Percentiles rank a stretch among this genome's conserved stretches.
Evolutionary conservation across 2,888 invertebrate species (phyloP).

Genomic region (Miltochrista miniata): DNA sequence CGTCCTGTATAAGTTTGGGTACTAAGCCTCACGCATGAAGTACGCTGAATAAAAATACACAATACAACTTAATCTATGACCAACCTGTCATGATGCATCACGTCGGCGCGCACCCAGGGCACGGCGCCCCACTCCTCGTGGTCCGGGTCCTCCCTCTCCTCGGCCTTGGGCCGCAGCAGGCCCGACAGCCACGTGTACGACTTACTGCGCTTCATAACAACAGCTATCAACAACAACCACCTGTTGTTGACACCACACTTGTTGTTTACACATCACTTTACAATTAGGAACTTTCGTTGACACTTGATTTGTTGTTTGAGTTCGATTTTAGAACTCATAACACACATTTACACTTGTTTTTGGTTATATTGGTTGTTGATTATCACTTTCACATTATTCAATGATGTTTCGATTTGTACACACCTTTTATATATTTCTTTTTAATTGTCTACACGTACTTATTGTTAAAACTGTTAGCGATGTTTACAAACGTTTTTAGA

Average conservation of each 20-base stretch:
- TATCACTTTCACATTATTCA: not conserved
- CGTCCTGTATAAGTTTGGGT: too few species aligned
- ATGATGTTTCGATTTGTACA: not conserved
- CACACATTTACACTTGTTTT: not conserved
- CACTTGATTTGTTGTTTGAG: not conserved
- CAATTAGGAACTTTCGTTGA: too few species aligned
- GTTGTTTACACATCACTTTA: not conserved
- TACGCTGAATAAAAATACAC: too few species aligned
- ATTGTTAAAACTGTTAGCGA: not conserved
- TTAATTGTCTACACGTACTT: not conserved
- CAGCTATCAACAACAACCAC: slow-evolving; percentile 1
- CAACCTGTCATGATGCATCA: slow-evolving; percentile 69
- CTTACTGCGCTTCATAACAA: slow-evolving; percentile 73
- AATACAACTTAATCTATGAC: slow-evolving; percentile 6
- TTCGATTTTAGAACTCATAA: not conserved
- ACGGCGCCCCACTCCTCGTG: slow-evolving; percentile 72
- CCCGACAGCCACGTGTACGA: slow-evolving; percentile 79
- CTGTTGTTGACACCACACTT: slow-evolving; percentile 6
- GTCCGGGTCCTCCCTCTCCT: slow-evolving; percentile 33
- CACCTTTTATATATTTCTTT: not conserved
- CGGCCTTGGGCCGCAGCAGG: slow-evolving; percentile 61
- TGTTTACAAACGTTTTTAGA: slow-evolving; percentile 7
- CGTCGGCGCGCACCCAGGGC: slow-evolving; percentile 70
- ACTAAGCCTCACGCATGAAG: too few species aligned
- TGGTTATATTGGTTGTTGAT: not conserved